Evolutionary conservation across 2,797 vertebrate species (phyloP), one percentile per base, ranked within the genome.

Genomic region (Crocidura indochinensis): DNA sequence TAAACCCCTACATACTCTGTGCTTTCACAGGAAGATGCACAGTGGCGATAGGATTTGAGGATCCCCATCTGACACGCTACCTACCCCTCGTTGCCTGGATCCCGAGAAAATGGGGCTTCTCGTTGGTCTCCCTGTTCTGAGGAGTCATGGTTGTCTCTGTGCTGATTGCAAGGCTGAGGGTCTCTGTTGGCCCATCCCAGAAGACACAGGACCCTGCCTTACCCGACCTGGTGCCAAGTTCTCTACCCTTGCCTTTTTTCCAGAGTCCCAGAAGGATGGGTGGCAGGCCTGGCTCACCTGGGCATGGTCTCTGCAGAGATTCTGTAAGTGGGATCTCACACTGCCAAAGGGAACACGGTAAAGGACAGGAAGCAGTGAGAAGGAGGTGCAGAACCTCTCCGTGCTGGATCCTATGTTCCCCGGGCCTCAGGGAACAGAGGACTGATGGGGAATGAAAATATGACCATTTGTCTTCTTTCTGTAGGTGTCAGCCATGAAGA

Each of bases 401-500:
- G 27, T 19, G 31, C 71, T 68, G 8, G 1, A 60, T 22, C 46
- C 11, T 65, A 51, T 22, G 1, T 14, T 14, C 15, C 14, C 22
- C 26, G 12, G 20, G 26, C 19, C 26, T 22, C 24, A 38, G 60
- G 60, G 60, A 14, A 12, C 51, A 53, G 60, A 64, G 20, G 0
- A 2, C 27, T 26, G 12, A 26, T 65, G 46, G 46, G 51, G 22
- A 65, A 27, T 29, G 5, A 47, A 14, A 60, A 56, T 29, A 14
- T 88, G 92, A 82, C 76, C 15, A 3, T 8, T 9, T 29, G 8
- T 44, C 44, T 2, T 88, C 69, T 85, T 84, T 60, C 26, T 46
- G 14, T 93, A 99, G 99, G 99, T 99, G 67, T 99, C 99, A 0
- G 98, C 99, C 47, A 99, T 99, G 99, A 99, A 99, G 96, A 98